Base-by-base conservation (phyloP, 2,797 vertebrate genomes). In the Chloroceryle amazona region DNA sequence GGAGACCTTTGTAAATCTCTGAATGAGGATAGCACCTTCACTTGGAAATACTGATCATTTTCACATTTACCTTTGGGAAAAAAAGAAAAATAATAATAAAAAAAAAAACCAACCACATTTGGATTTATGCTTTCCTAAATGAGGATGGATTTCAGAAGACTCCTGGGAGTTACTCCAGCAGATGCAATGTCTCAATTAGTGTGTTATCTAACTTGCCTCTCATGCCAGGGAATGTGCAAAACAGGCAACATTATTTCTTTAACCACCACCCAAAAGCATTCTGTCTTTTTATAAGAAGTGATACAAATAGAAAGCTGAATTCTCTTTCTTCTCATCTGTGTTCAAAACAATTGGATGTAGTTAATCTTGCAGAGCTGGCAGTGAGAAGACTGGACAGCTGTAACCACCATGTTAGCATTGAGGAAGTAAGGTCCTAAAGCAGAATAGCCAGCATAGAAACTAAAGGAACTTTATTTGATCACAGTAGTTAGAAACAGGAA, bases 51-150 rank as follows among this genome's bases (percentile, higher is more conserved):
- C 4, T 35, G 29, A 35, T 61, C 13, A 12, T 46, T 35, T n/a
- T 11, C 1, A 2, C 15, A 58, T 52, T 71, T 52, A n/a, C 3
- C 13, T 70, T 22, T 20, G 13, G 31, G 13, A 8, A 55, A 57
- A 57, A 47, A 31, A 58, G 0, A 52, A 54, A 3, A 60, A 35
- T 25, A 49, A 9, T 35, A 3, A 35, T 22, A 49, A 10, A 29
- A 3, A 17, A 63, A 61, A 23, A 29, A 2, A 0, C 26, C 10
- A 71, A 6, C 7, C 17, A 31, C 23, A 8, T 52, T 49, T 63
- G 54, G 3, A 39, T 18, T 28, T 66, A 29, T 15, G 28, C 8
- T 74, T 80, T 63, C 9, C 26, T 73, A 39, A 66, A 21, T 1
- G 3, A 12, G 5, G 4, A 19, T 44, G 20, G 15, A 66, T 79